These are phyloP conservation scores for Bombylius discolor DNA, from an alignment of 2,888 invertebrate genomes.

Conservation along the genomic window DNA sequence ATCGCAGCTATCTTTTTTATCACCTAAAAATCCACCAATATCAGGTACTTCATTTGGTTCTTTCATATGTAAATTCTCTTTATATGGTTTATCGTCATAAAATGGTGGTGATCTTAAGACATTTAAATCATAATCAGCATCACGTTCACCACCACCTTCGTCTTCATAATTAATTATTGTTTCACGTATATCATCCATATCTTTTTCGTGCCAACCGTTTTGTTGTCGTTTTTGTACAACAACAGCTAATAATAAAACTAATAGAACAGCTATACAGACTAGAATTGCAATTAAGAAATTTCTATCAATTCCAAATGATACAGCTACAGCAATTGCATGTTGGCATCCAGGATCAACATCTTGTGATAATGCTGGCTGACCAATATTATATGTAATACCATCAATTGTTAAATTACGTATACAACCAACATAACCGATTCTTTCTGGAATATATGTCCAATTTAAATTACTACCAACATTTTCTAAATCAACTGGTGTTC, in stretches of 20 bases:
- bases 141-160: conserved; percentile 96
- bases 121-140: conserved; percentile 48
- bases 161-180: conserved; percentile 97
- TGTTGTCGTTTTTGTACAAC: conserved; percentile 80
- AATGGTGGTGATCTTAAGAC: conserved; percentile 34
- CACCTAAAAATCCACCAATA: conserved; percentile 79
- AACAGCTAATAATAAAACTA: conserved; percentile 74
- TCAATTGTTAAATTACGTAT: conserved; percentile 83
- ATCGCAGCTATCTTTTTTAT: conserved; percentile 80
- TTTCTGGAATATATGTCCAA: conserved; percentile 59
- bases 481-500: conserved; percentile 53
- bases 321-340: conserved; percentile 57
- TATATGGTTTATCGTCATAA: conserved; percentile 36
- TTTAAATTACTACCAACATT: conserved; percentile 47
- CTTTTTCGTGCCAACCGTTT: conserved; percentile 76
- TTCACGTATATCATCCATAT: conserved; percentile 91
- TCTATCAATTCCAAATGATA: conserved; percentile 70
- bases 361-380: conserved; percentile 57
- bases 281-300: conserved; percentile 83
- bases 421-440: conserved; percentile 71
- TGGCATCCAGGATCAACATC: conserved; percentile 65
- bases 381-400: conserved; percentile 77
- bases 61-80: conserved; percentile 26
- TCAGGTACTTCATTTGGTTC: conserved; percentile 56
- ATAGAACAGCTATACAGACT: conserved; percentile 65